These are phyloP conservation scores for Ephydatia muelleri DNA, from an alignment of 37 sponge, comb jelly and placozoan genomes.

Conservation along the genomic window DNA sequence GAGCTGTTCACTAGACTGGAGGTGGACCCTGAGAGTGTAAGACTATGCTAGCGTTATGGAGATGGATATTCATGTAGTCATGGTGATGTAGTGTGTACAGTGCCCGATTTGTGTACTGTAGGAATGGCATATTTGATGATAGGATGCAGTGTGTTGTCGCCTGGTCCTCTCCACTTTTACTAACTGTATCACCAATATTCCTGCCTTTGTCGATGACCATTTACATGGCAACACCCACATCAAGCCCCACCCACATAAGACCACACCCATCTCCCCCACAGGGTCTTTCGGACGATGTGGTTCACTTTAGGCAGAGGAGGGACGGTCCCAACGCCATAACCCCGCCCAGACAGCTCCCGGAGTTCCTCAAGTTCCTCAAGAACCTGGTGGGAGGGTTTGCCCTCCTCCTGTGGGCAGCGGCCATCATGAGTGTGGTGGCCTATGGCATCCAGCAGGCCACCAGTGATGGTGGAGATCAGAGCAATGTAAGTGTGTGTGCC, in stretches of 20 bases:
- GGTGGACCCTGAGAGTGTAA: too few species aligned
- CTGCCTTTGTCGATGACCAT: too few species aligned
- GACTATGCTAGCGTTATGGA: too few species aligned
- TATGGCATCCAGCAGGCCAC: conserved; percentile 52
- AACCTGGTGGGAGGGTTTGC: conserved; percentile 96
- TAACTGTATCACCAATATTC: too few species aligned
- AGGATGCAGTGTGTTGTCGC: too few species aligned
- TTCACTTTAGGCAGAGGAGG: conserved; percentile 34
- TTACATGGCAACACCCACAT: background rate
- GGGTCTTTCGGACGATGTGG: conserved; percentile 70
- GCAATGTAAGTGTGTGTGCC: conserved; percentile 56
- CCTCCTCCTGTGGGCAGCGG: conserved; percentile 83
- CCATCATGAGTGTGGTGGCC: conserved; percentile 86
- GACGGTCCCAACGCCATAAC: conserved; percentile 94
- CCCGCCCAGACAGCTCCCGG: conserved; percentile 91
- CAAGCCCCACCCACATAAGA: too few species aligned
- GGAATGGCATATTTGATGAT: too few species aligned
- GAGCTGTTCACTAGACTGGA: too few species aligned
- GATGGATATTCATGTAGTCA: too few species aligned
- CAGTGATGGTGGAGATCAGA: conserved; percentile 3
- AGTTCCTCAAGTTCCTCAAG: conserved; percentile 87
- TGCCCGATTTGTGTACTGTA: too few species aligned
- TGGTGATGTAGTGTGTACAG: too few species aligned
- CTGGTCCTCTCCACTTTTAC: too few species aligned
- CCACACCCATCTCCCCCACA: background rate